Conservation (phyloP, 2,113 vertebrate genomes). For the Hydrolagus affinis region DNA sequence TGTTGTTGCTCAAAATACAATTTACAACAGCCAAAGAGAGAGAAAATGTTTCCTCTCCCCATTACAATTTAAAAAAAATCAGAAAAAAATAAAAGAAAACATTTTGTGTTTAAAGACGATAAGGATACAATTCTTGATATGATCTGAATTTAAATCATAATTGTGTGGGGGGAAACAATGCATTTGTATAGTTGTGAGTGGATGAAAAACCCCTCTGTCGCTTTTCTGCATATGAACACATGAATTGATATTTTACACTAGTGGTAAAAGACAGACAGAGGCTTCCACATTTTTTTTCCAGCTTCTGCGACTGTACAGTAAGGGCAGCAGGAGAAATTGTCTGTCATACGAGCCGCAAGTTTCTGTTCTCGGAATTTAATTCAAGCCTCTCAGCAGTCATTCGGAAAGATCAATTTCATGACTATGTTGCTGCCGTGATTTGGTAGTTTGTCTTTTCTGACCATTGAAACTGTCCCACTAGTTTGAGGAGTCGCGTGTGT, state of each 20-base stretch:
- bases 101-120: not conserved
- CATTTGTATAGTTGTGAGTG: not conserved
- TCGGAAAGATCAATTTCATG: constrained; percentile 8
- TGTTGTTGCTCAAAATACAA: no score
- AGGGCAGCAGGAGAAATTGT: not conserved
- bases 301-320: not conserved
- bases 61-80: no score
- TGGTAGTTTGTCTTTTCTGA: not conserved
- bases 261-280: not conserved
- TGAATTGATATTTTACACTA: not conserved
- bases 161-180: no score
- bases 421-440: not conserved
- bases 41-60: no score
- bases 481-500: not conserved
- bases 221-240: not conserved
- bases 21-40: no score
- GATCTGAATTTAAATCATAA: no score
- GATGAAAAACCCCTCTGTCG: not conserved
- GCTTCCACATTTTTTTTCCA: not conserved
- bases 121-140: not conserved
- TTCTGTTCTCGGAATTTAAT: not conserved
- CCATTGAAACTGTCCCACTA: not conserved
- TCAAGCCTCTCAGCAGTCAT: not conserved
- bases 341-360: not conserved
- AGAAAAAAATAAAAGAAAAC: no score